Percentiles rank a stretch among this genome's conserved stretches.
Evolutionary conservation across 2,797 vertebrate species (phyloP).

Genomic region (Enteromius treurensis): DNA sequence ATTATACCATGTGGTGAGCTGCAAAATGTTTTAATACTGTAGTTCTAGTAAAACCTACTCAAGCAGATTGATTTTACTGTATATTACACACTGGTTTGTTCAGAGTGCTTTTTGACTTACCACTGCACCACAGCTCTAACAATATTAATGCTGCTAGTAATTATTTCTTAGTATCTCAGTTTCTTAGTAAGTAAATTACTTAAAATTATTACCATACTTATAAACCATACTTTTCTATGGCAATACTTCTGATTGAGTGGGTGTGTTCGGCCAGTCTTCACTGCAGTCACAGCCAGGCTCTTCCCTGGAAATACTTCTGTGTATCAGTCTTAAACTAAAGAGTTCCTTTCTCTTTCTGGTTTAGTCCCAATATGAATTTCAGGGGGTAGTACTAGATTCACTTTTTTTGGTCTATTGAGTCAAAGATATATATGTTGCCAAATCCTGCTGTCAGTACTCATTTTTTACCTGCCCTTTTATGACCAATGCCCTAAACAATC

Average conservation of each 20-base stretch:
- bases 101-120: neutral
- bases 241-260: neutral
- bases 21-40: too few species aligned
- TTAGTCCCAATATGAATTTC: slow-evolving; percentile 48
- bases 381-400: slow-evolving; percentile 23
- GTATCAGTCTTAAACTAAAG: neutral
- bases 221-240: neutral
- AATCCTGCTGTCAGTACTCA: neutral
- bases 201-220: too few species aligned
- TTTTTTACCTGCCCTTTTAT: neutral
- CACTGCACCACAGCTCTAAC: neutral
- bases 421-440: neutral
- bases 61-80: neutral
- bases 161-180: neutral
- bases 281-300: slow-evolving; percentile 3
- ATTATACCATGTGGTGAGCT: neutral
- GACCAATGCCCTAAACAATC: neutral
- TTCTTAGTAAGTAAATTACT: too few species aligned
- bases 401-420: neutral
- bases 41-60: neutral
- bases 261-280: slow-evolving; percentile 24
- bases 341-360: too few species aligned
- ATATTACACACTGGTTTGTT: neutral
- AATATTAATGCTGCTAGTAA: neutral
- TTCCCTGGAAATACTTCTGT: neutral